Evolutionary conservation across 2,113 vertebrate species (phyloP), one percentile per base, ranked within the genome.

Genomic region (Centrocercus urophasianus): DNA sequence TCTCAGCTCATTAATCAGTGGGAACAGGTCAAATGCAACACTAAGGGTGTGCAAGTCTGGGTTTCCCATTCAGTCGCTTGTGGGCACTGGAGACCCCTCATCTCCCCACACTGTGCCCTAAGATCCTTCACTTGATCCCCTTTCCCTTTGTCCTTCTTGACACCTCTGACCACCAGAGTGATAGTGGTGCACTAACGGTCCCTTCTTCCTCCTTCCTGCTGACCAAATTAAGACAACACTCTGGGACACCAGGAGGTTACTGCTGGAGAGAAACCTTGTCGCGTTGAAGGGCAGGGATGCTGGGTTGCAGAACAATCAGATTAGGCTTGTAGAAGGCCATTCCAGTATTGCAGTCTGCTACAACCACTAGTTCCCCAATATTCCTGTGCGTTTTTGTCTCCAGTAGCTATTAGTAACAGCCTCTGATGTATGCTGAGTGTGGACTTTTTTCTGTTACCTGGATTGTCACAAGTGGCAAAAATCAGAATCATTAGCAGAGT

Each of bases 1-100:
- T 93, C 56, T 88, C 92, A 94, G 83, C 95, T 93, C 76, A 19
- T 94, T 90, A 95, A 90, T 96, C 83, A 90, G 20, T 22, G 30
- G 16, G 38, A 74, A 21, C 76, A 67, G 65, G 34, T 88, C 92
- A 86, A 59, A 52, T 52, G 50, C 65, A 70, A 61, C 59, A 16
- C 32, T 61, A 69, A 81, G 57, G 74, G 81, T 65, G 54, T 76
- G 27, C 22, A 65, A 64, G 45, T 56, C 60, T 78, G 52, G 50
- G 65, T 43, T 83, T 61, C 38, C 42, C 34, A 14, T 60, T 56
- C 60, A 71, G 20, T 54, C 0, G 0, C 54, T 56, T 67, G 30
- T 70, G 56, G 80, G 45, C 42, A 52, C 54, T 48, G 59, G 32
- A 85, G 78, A 65, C 45, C 19, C 47, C 7, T 83, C 43, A 42